These are phyloP conservation scores for Syritta pipiens DNA, from an alignment of 2,888 invertebrate species.

Conservation along the genomic window DNA sequence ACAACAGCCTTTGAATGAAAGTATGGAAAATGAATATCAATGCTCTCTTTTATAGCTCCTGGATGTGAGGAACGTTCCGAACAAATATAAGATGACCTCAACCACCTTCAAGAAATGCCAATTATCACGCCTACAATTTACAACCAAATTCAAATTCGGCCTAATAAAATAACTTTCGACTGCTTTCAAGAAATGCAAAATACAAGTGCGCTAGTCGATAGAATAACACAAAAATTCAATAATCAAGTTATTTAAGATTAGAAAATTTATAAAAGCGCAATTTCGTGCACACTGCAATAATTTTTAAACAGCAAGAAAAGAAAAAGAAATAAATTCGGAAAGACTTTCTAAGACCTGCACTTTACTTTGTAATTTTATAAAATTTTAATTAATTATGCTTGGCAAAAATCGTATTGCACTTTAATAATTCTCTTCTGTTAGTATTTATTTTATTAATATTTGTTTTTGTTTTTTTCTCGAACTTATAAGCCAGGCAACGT, in stretches of 20 bases:
- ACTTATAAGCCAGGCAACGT: slow-evolving; percentile 29
- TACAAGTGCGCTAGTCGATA: too few species aligned
- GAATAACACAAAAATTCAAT: slow-evolving; percentile 33
- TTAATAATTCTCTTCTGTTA: slow-evolving; percentile 5
- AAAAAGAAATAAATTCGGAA: slow-evolving; percentile 25
- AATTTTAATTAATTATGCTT: slow-evolving; percentile 38
- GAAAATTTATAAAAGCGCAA: slow-evolving; percentile 43
- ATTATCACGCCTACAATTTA: too few species aligned
- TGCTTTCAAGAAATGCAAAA: too few species aligned
- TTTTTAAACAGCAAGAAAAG: too few species aligned
- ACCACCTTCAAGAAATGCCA: too few species aligned
- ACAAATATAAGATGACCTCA: too few species aligned
- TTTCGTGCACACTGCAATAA: slow-evolving; percentile 26
- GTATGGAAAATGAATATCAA: too few species aligned
- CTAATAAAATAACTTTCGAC: too few species aligned
- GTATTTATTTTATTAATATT: not conserved
- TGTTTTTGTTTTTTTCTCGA: slow-evolving; percentile 12
- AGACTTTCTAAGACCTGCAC: slow-evolving; percentile 22
- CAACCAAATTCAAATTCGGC: too few species aligned
- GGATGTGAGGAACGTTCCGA: too few species aligned
- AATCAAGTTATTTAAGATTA: slow-evolving; percentile 57
- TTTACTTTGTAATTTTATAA: slow-evolving; percentile 13
- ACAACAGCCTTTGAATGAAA: too few species aligned
- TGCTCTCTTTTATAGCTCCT: too few species aligned
- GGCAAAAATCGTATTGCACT: slow-evolving; percentile 64